phyloP scores from a whole-genome alignment of 2,113 vertebrate genomes.

The Urocolius indicus region DNA sequence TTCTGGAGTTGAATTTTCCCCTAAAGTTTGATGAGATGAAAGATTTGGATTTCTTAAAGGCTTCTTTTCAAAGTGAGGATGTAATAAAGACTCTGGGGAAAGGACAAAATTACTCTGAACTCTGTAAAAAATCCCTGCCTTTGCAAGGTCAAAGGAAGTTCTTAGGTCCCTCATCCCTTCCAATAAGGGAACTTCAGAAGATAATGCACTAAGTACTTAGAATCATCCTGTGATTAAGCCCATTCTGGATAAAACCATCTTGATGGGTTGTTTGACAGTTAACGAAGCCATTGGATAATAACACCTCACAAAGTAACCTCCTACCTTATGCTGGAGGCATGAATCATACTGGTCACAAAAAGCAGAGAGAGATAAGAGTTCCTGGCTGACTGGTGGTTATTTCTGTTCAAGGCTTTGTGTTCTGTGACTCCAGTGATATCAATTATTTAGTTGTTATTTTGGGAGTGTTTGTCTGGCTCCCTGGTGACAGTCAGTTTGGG shows the following conservation, averaged over 20 bases:
- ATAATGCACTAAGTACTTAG: not conserved
- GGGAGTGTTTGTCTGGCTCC: conserved; percentile 34
- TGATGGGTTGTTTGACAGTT: not conserved
- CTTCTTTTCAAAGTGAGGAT: accelerated
- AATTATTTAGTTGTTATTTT: conserved; percentile 34
- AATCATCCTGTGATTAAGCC: not conserved
- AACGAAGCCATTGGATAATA: not conserved
- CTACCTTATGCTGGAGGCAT: not conserved
- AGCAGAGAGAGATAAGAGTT: not conserved
- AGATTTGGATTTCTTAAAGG: not conserved
- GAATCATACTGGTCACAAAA: not conserved
- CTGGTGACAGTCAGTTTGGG: not conserved
- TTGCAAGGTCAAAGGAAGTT: not conserved
- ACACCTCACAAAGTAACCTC: not conserved
- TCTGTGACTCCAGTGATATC: not conserved
- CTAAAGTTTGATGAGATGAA: not conserved
- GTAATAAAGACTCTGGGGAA: not conserved
- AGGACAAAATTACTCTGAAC: not conserved
- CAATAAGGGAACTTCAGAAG: not conserved
- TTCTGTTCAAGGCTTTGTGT: not conserved
- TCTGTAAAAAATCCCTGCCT: not conserved
- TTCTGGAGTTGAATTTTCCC: not conserved
- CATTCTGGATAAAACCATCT: not conserved
- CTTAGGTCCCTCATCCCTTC: not conserved
- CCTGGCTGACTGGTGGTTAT: not conserved